Conservation (phyloP, 2,797 vertebrate genomes). For the Myotis findleyi region DNA sequence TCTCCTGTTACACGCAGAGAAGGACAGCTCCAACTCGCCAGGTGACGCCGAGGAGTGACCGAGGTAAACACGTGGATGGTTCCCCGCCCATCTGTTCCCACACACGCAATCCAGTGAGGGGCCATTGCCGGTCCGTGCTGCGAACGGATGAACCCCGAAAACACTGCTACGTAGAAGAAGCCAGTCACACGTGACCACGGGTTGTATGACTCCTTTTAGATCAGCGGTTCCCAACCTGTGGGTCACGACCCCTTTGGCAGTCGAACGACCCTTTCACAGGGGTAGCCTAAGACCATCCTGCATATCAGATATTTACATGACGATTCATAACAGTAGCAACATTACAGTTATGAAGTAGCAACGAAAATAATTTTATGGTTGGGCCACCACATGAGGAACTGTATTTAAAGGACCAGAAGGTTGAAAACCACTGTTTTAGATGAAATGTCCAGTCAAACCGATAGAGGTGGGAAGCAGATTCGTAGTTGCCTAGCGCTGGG, state of each 20-base stretch:
- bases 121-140: no score
- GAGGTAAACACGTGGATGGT: background rate
- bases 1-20: background rate
- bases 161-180: background rate
- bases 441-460: fast-evolving
- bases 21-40: fast-evolving
- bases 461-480: fast-evolving
- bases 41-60: fast-evolving
- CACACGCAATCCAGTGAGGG: background rate
- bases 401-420: no score
- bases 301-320: no score
- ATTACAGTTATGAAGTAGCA: no score
- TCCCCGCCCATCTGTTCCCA: background rate
- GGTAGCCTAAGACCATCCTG: no score
- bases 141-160: background rate
- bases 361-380: no score
- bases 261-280: no score
- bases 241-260: no score
- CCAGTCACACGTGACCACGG: background rate
- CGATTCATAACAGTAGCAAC: no score
- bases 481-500: background rate
- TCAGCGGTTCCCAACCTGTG: no score
- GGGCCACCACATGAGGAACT: no score
- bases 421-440: no score
- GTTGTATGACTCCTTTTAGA: fast-evolving